Evolutionary conservation across 2,797 vertebrate species (phyloP), one percentile per base, ranked within the genome.

Genomic region (Lepidocolaptes lacrymiger): DNA sequence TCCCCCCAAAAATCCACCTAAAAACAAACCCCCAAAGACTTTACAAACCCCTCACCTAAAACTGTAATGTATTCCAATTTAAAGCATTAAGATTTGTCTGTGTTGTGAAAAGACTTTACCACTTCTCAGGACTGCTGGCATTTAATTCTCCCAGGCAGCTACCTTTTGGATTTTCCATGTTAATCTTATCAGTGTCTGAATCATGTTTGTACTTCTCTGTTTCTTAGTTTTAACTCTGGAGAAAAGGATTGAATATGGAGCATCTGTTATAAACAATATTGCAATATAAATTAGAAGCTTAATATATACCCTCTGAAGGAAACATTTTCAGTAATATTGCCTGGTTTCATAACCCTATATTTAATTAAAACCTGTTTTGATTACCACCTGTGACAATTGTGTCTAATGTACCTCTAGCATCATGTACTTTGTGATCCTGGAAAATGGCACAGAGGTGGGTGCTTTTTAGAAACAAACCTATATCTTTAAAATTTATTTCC

Each of bases 141-240:
- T 94, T 89, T 93, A 76, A 71, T 63, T 91, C 39, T 85, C 58
- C 28, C n/a, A 67, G 24, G 26, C 23, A 92, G 12, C 24, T 91
- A 44, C 19, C 41, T 76, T 77, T 62, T 64, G 73, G 68, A 48
- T 68, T 93, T 77, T 89, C 17, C 32, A 13, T 36, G 13, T 66
- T 88, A 84, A 74, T 94, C 21, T 26, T 66, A 27, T 59, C 19
- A 36, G 17, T 88, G 9, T 7, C 2, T 48, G 24, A 87, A 77
- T 68, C n/a, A 30, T 62, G 64, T 83, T 48, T 89, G 39, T 67
- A 54, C 18, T 71, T 69, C 19, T 11, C 30, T 56, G 10, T 62
- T 43, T 85, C 71, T 86, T 81, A 56, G 41, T 93, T 95, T 94
- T 77, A 63, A 90, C 62, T 79, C 49, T 88, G 55, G 64, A 88